A percentile compares a stretch with the other conserved stretches of the same genome.
phyloP scores from a whole-genome alignment of 2,113 vertebrate species.

The Mustelus asterias region DNA sequence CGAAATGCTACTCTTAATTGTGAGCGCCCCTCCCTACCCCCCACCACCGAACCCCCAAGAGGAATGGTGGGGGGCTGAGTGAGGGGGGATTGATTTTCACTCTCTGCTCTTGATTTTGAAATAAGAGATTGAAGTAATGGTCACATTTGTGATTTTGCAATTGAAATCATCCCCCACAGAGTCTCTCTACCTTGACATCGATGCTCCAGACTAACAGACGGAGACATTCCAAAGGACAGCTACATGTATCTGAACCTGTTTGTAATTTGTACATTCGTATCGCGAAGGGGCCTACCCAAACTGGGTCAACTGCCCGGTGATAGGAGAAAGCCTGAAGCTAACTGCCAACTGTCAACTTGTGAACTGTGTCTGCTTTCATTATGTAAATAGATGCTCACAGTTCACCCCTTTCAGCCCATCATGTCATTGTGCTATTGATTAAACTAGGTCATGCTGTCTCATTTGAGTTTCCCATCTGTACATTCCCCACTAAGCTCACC shows the following conservation, averaged over 20 bases:
- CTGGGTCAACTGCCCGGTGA: neutral
- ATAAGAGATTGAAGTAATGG: neutral
- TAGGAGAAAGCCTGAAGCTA: conserved; percentile 22
- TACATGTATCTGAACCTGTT: neutral
- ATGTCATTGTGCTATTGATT: conserved; percentile 20
- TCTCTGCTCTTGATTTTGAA: neutral
- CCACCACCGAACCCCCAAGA: no score
- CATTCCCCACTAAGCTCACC: neutral
- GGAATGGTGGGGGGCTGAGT: neutral
- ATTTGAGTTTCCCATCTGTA: neutral
- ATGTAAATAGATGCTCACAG: conserved; percentile 7
- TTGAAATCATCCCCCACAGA: neutral
- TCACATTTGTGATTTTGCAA: neutral
- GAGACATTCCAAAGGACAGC: neutral
- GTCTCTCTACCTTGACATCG: neutral
- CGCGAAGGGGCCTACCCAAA: neutral
- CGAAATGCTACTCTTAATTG: neutral
- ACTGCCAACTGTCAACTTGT: neutral
- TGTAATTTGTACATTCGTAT: neutral
- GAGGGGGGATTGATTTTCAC: neutral
- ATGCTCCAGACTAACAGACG: neutral
- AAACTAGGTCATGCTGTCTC: conserved; percentile 22
- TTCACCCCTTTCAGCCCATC: neutral
- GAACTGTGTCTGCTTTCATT: conserved; percentile 30
- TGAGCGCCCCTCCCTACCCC: neutral